Evolutionary conservation across 2,113 vertebrate genomes (phyloP).

Genomic region (Poeciliopsis retropinna): DNA sequence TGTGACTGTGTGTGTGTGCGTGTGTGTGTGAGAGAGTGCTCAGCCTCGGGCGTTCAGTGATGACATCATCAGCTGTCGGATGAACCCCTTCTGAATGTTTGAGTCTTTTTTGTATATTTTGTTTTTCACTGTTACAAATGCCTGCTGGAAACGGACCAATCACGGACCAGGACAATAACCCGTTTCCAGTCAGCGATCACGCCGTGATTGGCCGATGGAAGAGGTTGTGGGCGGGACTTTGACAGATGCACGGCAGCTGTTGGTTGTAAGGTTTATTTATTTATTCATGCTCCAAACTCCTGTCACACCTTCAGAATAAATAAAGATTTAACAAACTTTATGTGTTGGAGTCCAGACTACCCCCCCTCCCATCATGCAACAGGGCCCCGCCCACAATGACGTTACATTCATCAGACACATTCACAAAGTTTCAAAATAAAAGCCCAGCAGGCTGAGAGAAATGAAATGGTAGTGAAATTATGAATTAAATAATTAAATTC

Average conservation of each 20-base stretch:
- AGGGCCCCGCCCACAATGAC: not conserved
- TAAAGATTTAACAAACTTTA: slow-evolving; percentile 21
- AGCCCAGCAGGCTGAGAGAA: not conserved
- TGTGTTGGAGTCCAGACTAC: not conserved
- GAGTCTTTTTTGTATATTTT: slow-evolving; percentile 33
- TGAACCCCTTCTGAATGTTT: slow-evolving; percentile 13
- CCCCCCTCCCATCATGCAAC: slow-evolving; percentile 25
- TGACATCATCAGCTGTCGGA: slow-evolving; percentile 57
- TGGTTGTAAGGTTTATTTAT: slow-evolving; percentile 43
- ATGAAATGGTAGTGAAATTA: too few species aligned
- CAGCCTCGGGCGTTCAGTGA: slow-evolving; percentile 48
- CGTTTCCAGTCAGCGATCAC: slow-evolving; percentile 40
- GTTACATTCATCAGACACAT: slow-evolving; percentile 33
- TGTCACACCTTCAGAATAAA: slow-evolving; percentile 48
- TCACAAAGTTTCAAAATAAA: slow-evolving; percentile 9
- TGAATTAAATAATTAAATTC: too few species aligned
- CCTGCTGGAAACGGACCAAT: slow-evolving; percentile 43
- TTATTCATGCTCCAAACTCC: slow-evolving; percentile 64
- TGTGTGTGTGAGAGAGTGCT: not conserved
- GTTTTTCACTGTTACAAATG: slow-evolving; percentile 36
- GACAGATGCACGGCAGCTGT: not conserved
- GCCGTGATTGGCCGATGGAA: slow-evolving; percentile 14
- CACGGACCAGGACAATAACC: slow-evolving; percentile 53
- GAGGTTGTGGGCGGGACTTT: slow-evolving; percentile 1
- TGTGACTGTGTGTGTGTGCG: not conserved